phyloP scores from a whole-genome alignment of 2,888 invertebrate species.

The Habroteleia sp. region DNA sequence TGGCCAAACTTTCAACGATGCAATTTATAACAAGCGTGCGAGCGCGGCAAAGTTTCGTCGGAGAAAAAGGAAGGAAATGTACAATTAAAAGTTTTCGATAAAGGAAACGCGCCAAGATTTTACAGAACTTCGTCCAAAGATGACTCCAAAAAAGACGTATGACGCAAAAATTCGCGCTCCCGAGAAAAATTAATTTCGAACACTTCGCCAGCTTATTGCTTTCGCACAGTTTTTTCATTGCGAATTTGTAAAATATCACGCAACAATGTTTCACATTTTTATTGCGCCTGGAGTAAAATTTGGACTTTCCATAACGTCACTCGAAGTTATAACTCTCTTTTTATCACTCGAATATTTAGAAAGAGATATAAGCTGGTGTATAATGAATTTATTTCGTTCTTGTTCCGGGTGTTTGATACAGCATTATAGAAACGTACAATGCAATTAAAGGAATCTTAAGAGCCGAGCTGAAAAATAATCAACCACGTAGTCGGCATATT shows the following conservation, averaged over 20 bases:
- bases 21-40: constrained; percentile 60
- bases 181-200: constrained; percentile 33
- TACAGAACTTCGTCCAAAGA: constrained; percentile 28
- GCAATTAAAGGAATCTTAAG: constrained; percentile 49
- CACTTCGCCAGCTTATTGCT: constrained; percentile 4
- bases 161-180: constrained; percentile 22
- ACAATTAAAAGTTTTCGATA: constrained; percentile 63
- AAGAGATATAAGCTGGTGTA: too few species aligned
- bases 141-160: constrained; percentile 44
- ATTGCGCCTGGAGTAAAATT: too few species aligned
- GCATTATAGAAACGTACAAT: constrained; percentile 26
- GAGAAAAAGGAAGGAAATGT: constrained; percentile 47
- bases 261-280: too few species aligned
- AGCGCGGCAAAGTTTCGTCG: constrained; percentile 39
- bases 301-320: too few species aligned
- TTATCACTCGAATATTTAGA: too few species aligned
- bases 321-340: too few species aligned
- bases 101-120: constrained; percentile 56
- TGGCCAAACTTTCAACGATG: constrained; percentile 56
- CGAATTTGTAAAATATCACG: constrained; percentile 1
- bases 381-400: constrained; percentile 23
- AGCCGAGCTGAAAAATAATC: constrained; percentile 40
- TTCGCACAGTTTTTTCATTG: neutral
- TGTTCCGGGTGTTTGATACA: constrained; percentile 35
- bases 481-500: constrained; percentile 60